Evolutionary conservation across 2,113 vertebrate species (phyloP), one percentile per base, ranked within the genome.

Genomic region (Macquaria australasica): DNA sequence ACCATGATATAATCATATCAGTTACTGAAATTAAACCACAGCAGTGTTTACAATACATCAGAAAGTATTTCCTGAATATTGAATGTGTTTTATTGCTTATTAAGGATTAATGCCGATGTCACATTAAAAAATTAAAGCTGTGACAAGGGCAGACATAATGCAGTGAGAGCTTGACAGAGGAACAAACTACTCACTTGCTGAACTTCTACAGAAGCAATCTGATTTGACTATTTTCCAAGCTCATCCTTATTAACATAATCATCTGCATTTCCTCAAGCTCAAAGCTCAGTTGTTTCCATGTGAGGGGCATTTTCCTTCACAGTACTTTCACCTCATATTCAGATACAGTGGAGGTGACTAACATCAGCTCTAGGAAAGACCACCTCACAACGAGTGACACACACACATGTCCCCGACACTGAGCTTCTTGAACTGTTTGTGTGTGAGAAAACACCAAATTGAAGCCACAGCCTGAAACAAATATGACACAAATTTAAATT

Each of bases 181-280:
- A 94, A 94, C 78, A 92, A 91, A 84, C 83, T 80, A 90, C 73
- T 84, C 81, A 91, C 63, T 25, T 31, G 37, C 20, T 25, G 20
- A 76, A 64, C 2, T 82, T 82, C 41, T 62, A 41, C 73, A 72
- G 62, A 85, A 87, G 41, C 25, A 71, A 20, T 7, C 34, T 82
- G 34, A 84, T 92, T 83, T 91, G 82, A 88, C 66, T 92, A 91
- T 93, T 93, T 94, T 94, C 93, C 93, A 86, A 50, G 28, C 23
- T 69, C n/a, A 76, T 69, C 8, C 16, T n/a, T 67, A 84, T 92
- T 88, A 85, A 83, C 89, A 91, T 91, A 88, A n/a, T 75, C 34
- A 73, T 87, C 67, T 77, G 51, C 62, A 79, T 63, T 69, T 12
- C 31, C 66, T 66, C 20, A 67, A 69, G 18, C 53, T 73, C 73